Evolutionary conservation across 2,113 vertebrate genomes (phyloP).

Genomic region (Mesocricetus auratus): DNA sequence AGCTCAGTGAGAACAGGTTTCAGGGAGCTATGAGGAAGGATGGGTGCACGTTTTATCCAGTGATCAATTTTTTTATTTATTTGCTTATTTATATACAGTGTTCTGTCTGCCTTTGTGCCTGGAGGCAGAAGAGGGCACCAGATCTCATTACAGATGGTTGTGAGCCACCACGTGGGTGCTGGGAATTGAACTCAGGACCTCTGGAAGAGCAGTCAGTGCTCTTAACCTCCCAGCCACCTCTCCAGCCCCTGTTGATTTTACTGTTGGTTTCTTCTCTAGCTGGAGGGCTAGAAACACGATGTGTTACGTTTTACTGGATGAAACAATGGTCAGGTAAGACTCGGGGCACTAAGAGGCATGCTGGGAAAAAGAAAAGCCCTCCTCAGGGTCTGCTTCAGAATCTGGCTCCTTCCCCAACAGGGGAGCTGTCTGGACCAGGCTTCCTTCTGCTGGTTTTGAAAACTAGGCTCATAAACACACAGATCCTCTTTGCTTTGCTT

Average conservation of each 20-base stretch:
- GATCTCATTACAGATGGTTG: too few relatives aligned
- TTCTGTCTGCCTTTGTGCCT: too few relatives aligned
- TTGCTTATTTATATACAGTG: too few relatives aligned
- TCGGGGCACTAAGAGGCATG: background rate
- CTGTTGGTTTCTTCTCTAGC: background rate
- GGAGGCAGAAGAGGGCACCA: too few relatives aligned
- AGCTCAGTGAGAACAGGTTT: background rate
- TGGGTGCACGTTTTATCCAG: accelerated
- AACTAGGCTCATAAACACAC: background rate
- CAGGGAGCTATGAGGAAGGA: background rate
- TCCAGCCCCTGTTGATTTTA: too few relatives aligned
- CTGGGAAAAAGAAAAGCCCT: background rate
- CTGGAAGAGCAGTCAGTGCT: too few relatives aligned
- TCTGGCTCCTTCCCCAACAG: accelerated
- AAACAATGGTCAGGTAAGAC: background rate
- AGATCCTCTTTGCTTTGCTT: background rate
- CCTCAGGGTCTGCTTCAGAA: background rate
- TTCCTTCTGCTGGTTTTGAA: background rate
- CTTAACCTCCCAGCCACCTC: too few relatives aligned
- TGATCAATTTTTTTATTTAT: background rate
- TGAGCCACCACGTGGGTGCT: too few relatives aligned
- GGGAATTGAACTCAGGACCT: too few relatives aligned
- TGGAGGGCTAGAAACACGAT: background rate
- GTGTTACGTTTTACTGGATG: accelerated
- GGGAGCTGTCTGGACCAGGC: background rate